Conservation (phyloP, 2,888 invertebrate species). For the Mythimna ferrago region DNA sequence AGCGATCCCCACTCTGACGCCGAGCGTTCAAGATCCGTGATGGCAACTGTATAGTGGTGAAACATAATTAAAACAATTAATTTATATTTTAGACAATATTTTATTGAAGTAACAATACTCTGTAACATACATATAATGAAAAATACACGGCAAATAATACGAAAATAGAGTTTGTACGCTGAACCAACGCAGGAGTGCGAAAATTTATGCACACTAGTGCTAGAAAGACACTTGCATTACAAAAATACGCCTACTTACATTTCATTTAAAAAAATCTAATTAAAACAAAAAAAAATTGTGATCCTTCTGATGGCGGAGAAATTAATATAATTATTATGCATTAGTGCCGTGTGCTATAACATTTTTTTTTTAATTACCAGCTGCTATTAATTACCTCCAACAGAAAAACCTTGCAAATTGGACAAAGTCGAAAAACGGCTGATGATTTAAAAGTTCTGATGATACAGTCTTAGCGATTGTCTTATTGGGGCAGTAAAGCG, state of each 20-base stretch:
- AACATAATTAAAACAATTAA: constrained; percentile 45
- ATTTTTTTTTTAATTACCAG: constrained; percentile 10
- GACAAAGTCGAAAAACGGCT: constrained; percentile 16
- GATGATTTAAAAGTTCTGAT: not conserved
- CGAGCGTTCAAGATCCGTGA: no score
- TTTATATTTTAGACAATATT: constrained; percentile 74
- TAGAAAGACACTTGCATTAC: constrained; percentile 65
- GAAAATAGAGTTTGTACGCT: constrained; percentile 69
- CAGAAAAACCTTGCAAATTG: constrained; percentile 46
- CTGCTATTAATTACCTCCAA: constrained; percentile 23
- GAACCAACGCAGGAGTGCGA: constrained; percentile 66
- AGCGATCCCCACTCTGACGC: no score
- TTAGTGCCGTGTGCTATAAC: constrained; percentile 51
- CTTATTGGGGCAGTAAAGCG: constrained; percentile 45
- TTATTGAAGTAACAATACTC: constrained; percentile 88
- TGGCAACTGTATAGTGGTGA: not conserved
- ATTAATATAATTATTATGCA: constrained; percentile 63
- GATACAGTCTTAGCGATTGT: constrained; percentile 37
- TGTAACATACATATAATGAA: constrained; percentile 84
- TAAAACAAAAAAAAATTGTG: constrained; percentile 61
- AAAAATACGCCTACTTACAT: constrained; percentile 54
- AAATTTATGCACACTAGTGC: constrained; percentile 61
- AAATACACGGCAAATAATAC: constrained; percentile 75
- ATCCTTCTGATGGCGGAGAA: constrained; percentile 59
- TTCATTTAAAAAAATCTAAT: constrained; percentile 32